phyloP scores from a whole-genome alignment of 1,140 invertebrate genomes.

The Sycobia sp. region DNA sequence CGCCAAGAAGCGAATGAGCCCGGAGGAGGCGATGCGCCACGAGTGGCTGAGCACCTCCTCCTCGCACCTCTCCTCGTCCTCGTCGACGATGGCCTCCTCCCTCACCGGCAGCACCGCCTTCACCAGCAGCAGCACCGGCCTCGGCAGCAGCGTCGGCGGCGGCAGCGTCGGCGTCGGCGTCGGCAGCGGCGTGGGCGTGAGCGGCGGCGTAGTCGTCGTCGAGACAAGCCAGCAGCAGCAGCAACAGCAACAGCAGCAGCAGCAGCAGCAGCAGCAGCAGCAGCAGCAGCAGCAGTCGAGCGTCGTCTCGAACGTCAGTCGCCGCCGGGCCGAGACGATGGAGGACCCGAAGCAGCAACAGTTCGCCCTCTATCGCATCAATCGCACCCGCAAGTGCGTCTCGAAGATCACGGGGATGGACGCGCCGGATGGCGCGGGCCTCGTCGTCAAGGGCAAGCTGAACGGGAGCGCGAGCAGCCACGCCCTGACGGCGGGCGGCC shows the following conservation, averaged over 20 bases:
- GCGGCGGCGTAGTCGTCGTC: constrained; percentile 32
- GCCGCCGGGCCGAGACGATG: constrained; percentile 44
- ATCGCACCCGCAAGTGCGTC: constrained; percentile 53
- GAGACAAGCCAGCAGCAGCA: constrained; percentile 27
- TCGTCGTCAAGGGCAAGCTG: constrained; percentile 56
- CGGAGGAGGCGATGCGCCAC: constrained; percentile 82
- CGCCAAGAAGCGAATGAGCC: constrained; percentile 88
- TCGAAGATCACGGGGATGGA: constrained; percentile 54
- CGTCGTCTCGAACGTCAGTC: constrained; percentile 22
- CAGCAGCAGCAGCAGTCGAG: constrained; percentile 33
- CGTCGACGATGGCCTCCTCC: constrained; percentile 49
- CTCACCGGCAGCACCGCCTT: constrained; percentile 42
- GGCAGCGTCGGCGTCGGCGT: constrained; percentile 4
- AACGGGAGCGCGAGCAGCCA: constrained; percentile 59
- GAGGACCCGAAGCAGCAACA: constrained; percentile 51
- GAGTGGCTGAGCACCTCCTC: constrained; percentile 69
- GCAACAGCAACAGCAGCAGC: neutral
- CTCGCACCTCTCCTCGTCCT: constrained; percentile 40
- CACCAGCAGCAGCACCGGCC: constrained; percentile 24
- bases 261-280: neutral
- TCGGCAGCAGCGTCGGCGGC: neutral
- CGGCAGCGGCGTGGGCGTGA: constrained; percentile 38
- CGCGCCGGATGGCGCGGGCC: constrained; percentile 40
- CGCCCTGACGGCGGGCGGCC: constrained; percentile 52
- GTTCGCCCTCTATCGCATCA: constrained; percentile 54